These are phyloP conservation scores for Lycocerus yunnanus DNA, from an alignment of 2,888 invertebrate species.

Conservation along the genomic window DNA sequence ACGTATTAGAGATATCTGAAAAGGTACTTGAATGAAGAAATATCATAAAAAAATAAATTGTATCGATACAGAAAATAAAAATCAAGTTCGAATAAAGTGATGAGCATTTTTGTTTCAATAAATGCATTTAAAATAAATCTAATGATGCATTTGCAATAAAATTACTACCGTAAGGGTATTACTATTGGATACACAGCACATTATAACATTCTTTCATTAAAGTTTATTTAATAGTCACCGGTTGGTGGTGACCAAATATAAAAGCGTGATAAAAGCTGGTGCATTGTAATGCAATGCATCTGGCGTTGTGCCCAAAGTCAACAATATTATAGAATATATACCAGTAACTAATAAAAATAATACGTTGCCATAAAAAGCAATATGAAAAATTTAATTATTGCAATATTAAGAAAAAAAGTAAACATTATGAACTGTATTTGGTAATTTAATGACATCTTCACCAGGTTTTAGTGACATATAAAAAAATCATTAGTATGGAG, in stretches of 20 bases:
- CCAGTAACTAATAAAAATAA: conserved; percentile 3
- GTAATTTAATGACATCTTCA: not conserved
- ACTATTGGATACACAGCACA: not conserved
- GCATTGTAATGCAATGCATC: conserved; percentile 26
- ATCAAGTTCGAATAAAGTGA: not conserved
- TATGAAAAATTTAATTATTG: not conserved
- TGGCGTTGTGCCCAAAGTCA: conserved; percentile 27
- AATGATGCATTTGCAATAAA: not conserved
- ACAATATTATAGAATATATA: conserved; percentile 2
- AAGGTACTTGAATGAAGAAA: too few relatives aligned
- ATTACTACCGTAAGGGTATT: not conserved
- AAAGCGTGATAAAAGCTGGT: conserved; percentile 22
- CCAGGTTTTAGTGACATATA: not conserved
- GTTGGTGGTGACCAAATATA: conserved; percentile 27
- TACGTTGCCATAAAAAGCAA: not conserved
- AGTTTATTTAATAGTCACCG: conserved; percentile 33
- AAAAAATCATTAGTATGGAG: not conserved
- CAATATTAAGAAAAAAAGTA: not conserved
- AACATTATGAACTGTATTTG: not conserved
- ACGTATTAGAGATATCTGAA: too few relatives aligned
- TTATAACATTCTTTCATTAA: conserved; percentile 11
- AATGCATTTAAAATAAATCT: not conserved
- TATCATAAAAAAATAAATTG: too few relatives aligned
- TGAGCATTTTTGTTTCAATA: not conserved
- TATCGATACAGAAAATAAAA: not conserved